Conservation (phyloP, 2,888 invertebrate species). For the Luffia ferchaultella region DNA sequence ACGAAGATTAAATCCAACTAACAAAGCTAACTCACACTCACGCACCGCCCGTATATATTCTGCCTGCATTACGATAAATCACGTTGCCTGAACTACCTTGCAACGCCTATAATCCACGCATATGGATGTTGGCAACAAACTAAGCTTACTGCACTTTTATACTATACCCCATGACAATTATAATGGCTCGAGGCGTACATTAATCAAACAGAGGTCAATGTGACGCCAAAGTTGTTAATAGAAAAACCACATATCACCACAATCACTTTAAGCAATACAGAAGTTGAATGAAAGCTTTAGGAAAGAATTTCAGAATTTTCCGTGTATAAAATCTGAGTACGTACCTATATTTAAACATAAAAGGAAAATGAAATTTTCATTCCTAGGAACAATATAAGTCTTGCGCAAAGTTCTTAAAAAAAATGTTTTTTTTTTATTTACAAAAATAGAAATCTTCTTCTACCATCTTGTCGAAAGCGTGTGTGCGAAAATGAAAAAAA, state of each 20-base stretch:
- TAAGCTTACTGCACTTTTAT: too few relatives aligned
- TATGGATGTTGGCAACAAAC: too few relatives aligned
- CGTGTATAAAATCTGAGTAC: not conserved
- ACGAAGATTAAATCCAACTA: too few relatives aligned
- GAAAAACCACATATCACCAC: not conserved
- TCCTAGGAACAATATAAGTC: not conserved
- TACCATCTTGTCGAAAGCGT: too few relatives aligned
- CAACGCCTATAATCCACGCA: too few relatives aligned
- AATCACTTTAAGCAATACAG: not conserved
- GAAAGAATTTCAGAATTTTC: not conserved
- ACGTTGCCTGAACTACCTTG: too few relatives aligned
- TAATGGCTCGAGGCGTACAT: constrained; percentile 20
- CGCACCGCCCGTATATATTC: too few relatives aligned
- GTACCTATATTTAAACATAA: not conserved
- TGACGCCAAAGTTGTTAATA: constrained; percentile 13
- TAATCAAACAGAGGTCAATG: constrained; percentile 25
- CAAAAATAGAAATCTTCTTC: too few relatives aligned
- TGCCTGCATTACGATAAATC: too few relatives aligned
- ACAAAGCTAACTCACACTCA: too few relatives aligned
- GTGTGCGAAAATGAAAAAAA: too few relatives aligned
- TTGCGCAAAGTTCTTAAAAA: not conserved
- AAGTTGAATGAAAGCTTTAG: not conserved
- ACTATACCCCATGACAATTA: constrained; percentile 30
- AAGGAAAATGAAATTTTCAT: not conserved
- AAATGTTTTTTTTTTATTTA: too few relatives aligned